These are phyloP conservation scores for Heliconius ethilla DNA, from an alignment of 2,888 invertebrate species.

Conservation along the genomic window DNA sequence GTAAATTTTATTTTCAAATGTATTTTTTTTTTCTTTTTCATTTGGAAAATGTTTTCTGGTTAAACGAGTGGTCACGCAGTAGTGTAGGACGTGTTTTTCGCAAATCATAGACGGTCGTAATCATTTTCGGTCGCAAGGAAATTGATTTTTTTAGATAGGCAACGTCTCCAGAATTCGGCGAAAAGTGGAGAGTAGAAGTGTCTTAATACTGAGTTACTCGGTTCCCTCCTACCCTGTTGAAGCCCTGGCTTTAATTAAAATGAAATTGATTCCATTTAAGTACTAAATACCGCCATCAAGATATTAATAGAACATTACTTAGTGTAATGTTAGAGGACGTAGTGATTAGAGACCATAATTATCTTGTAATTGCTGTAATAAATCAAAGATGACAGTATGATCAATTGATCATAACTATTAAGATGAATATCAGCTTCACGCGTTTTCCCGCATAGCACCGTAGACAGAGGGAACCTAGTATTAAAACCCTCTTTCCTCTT, in stretches of 20 bases:
- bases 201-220: too few relatives aligned
- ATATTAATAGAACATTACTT: constrained; percentile 20
- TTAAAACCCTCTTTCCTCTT: too few relatives aligned
- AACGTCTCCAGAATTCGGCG: too few relatives aligned
- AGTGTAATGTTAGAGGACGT: constrained; percentile 2
- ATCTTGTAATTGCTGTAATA: constrained; percentile 4
- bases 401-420: too few relatives aligned
- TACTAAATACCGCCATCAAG: neutral
- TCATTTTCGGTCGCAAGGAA: neutral
- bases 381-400: constrained; percentile 2
- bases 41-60: neutral
- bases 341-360: neutral
- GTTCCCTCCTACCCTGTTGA: neutral
- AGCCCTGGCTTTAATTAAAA: neutral
- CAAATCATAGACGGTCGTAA: too few relatives aligned
- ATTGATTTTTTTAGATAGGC: too few relatives aligned
- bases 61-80: too few relatives aligned
- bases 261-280: neutral
- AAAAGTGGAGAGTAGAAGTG: too few relatives aligned
- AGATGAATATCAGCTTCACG: too few relatives aligned
- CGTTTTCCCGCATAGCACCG: too few relatives aligned
- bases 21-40: neutral
- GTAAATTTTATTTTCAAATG: neutral
- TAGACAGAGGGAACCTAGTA: too few relatives aligned
- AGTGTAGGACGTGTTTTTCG: neutral